Evolutionary conservation across 1,140 invertebrate species (phyloP), one percentile per base, ranked within the genome.

Genomic region (Odontomachus brunneus): DNA sequence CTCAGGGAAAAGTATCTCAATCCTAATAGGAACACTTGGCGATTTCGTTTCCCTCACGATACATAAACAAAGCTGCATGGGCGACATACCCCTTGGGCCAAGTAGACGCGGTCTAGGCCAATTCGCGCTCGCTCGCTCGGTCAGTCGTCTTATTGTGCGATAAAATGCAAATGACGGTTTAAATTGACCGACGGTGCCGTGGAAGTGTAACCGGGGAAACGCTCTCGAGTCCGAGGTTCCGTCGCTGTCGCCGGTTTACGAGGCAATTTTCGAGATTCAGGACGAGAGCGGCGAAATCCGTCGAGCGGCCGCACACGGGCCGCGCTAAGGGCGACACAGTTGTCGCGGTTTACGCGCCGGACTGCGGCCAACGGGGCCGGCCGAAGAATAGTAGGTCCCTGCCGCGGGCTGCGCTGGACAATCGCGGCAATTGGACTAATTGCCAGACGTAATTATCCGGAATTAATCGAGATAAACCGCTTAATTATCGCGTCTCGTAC

Each of bases 391-490:
- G 84, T 59, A 71, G 44, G 74, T 65, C 75, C 49, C 60, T 12
- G 66, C 71, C 85, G 29, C 55, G 74, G 55, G 57, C 55, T 65
- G 62, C 78, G 55, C 38, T 62, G 76, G 53, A 62, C 85, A 73
- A 72, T 76, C 72, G 19, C 38, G 24, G 84, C 72, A 90, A 90
- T 89, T 90, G 82, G 62, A 83, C 89, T 90, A 90, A 90, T 90
- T 89, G 75, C 80, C 71, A 19, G 49, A 66, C 73, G 82, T 81
- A 90, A 90, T 90, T 90, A 90, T 89, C 85, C 76, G 74, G 80
- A 90, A 90, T 90, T 90, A 90, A 90, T 90, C 82, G 88, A 85
- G 86, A 90, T 90, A 90, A 88, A 89, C 89, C 89, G 86, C 86
- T 87, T 87, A 84, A 90, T 89, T 90, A 87, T 86, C 86, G 60